These are phyloP conservation scores for Echiichthys vipera DNA, from an alignment of 2,797 vertebrate genomes.

Conservation along the genomic window DNA sequence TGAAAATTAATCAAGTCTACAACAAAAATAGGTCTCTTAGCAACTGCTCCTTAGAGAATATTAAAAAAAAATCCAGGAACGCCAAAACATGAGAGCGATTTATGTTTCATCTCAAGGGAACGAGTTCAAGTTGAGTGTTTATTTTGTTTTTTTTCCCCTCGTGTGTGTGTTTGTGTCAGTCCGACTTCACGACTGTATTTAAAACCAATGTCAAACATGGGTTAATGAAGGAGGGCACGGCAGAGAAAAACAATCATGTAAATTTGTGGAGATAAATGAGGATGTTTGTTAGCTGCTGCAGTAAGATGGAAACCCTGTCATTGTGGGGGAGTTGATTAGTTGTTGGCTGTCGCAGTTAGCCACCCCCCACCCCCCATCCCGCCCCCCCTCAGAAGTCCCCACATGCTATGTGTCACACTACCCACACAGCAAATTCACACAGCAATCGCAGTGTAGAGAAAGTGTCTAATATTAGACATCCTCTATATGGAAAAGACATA, in stretches of 20 bases:
- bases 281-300: conserved; percentile 87
- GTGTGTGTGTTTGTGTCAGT: background rate
- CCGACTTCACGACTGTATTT: background rate
- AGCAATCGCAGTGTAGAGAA: conserved; percentile 12
- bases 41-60: background rate
- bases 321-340: conserved; percentile 92
- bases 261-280: conserved; percentile 90
- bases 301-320: conserved; percentile 84
- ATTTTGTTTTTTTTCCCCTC: too few relatives aligned
- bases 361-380: conserved; percentile 20
- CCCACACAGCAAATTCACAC: conserved; percentile 55
- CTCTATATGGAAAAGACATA: conserved; percentile 5
- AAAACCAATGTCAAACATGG: background rate
- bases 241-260: conserved; percentile 79
- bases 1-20: conserved; percentile 2
- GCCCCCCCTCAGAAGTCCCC: conserved; percentile 23
- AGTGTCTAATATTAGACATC: background rate
- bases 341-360: conserved; percentile 91
- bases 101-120: conserved; percentile 3
- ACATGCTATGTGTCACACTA: conserved; percentile 31
- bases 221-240: background rate
- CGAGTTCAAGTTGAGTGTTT: background rate
- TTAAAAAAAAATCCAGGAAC: background rate
- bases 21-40: background rate
- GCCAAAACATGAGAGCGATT: background rate